Percentiles rank a stretch among this genome's conserved stretches.
Conservation (phyloP, 2,797 vertebrate genomes). For the Pogonophryne albipinna region DNA sequence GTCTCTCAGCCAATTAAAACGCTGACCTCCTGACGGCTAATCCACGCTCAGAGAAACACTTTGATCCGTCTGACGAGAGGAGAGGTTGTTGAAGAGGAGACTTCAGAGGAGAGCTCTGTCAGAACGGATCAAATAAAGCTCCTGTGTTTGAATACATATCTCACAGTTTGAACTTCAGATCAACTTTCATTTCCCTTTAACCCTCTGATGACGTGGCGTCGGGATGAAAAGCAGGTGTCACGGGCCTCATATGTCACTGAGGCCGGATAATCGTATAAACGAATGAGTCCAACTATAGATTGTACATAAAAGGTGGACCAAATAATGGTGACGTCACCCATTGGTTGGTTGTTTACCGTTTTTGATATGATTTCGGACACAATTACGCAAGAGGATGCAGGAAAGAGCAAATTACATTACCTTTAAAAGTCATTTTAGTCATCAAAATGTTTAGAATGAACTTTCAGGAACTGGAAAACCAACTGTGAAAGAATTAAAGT, state of each 20-base stretch:
- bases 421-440: no score
- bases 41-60: conserved; percentile 18
- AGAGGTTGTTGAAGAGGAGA: conserved; percentile 5
- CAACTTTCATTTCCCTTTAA: neutral
- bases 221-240: neutral
- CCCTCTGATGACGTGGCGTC: neutral
- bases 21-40: conserved; percentile 46
- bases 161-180: neutral
- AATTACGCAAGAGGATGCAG: no score
- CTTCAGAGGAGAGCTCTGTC: conserved; percentile 11
- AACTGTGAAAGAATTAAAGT: no score
- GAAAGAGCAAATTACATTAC: no score
- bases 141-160: conserved; percentile 2
- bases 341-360: no score
- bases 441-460: no score
- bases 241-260: neutral
- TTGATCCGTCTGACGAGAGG: conserved; percentile 17
- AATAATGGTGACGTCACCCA: no score
- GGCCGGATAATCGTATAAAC: neutral
- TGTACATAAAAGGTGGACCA: no score
- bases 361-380: no score
- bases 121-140: neutral
- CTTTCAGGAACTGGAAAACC: no score
- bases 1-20: conserved; percentile 68
- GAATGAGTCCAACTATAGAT: no score